These are phyloP conservation scores for Lampris megalopsis DNA, from an alignment of 2,113 vertebrate species.

Conservation along the genomic window DNA sequence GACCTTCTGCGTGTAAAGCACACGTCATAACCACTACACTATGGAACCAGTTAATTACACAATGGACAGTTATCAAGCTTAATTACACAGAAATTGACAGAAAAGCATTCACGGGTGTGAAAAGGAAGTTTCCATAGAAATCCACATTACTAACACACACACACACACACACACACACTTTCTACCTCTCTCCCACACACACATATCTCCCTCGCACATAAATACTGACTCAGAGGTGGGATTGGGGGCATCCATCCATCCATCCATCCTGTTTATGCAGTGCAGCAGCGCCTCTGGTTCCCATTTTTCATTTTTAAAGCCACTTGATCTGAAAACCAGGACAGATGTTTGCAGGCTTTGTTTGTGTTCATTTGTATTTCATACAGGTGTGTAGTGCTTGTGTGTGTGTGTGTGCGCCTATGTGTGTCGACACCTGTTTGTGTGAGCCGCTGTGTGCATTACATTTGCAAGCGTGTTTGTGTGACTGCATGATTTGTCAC, in stretches of 20 bases:
- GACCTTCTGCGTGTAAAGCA: conserved; percentile 99
- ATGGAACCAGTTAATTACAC: conserved; percentile 86
- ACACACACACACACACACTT: not conserved
- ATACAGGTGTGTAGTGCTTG: not conserved
- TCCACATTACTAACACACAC: not conserved
- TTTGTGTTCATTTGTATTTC: not conserved
- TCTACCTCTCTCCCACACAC: not conserved
- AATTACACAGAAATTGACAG: too few relatives aligned
- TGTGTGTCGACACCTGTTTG: not conserved
- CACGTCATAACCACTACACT: conserved; percentile 99
- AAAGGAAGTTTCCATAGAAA: not conserved
- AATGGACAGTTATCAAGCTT: too few relatives aligned
- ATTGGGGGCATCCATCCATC: conserved; percentile 29
- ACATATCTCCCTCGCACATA: conserved; percentile 1
- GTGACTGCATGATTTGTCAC: conserved; percentile 49
- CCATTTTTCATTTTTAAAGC: conserved; percentile 35
- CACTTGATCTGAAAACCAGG: conserved; percentile 11
- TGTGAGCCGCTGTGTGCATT: conserved; percentile 12
- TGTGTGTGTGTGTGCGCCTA: not conserved
- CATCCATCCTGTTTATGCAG: conserved; percentile 42
- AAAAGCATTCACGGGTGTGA: not conserved
- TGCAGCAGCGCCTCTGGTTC: not conserved
- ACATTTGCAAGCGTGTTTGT: conserved; percentile 40
- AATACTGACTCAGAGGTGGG: conserved; percentile 12
- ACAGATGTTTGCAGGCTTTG: conserved; percentile 2